Percentiles rank a stretch among this genome's conserved stretches.
phyloP scores from a whole-genome alignment of 2,113 vertebrate species.

The Daboia siamensis region DNA sequence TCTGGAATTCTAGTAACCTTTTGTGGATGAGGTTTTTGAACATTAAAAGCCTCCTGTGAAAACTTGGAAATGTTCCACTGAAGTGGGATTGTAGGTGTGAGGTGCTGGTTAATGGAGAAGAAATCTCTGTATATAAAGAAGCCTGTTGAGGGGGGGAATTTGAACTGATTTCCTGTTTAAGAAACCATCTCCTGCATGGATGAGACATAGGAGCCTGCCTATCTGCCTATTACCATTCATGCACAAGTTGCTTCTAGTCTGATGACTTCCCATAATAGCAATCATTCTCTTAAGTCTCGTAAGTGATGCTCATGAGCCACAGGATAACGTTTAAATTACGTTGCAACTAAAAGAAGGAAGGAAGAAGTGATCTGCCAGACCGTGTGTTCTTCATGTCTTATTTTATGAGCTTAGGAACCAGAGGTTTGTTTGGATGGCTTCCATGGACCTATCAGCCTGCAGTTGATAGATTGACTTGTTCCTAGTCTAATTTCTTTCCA shows the following conservation, averaged over 20 bases:
- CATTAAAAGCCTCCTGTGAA: neutral
- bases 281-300: neutral
- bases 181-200: neutral
- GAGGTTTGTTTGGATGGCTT: conserved; percentile 29
- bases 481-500: conserved; percentile 20
- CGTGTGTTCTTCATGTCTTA: conserved; percentile 41
- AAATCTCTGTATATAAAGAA: neutral
- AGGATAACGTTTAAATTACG: neutral
- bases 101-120: neutral
- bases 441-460: neutral
- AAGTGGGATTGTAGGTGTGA: neutral
- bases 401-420: conserved; percentile 38
- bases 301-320: neutral
- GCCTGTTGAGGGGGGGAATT: neutral
- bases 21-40: neutral
- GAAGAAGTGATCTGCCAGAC: conserved; percentile 37
- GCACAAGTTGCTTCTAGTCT: neutral
- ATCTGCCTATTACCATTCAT: neutral
- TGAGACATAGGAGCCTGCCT: neutral
- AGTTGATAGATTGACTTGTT: conserved; percentile 18
- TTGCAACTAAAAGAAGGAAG: conserved; percentile 14
- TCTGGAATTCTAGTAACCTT: neutral
- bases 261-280: neutral
- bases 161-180: neutral
- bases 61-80: neutral